Evolutionary conservation across 2,888 invertebrate genomes (phyloP).

Genomic region (Candidula unifasciata): DNA sequence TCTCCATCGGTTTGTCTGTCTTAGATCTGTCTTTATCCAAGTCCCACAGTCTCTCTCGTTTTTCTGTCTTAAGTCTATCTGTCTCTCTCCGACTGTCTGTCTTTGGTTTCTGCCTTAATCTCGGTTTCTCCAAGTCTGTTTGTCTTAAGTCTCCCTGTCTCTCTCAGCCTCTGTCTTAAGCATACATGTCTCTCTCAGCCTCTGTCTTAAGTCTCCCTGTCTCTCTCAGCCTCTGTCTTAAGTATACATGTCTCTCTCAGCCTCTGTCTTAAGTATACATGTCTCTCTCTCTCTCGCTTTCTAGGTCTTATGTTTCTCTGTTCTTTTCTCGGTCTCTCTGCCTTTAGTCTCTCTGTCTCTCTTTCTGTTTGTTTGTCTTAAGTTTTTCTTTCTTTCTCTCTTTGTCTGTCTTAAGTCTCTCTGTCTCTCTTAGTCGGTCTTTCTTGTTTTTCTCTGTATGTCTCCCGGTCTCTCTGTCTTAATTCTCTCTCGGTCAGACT

Average conservation of each 20-base stretch:
- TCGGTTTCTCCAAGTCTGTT: no score
- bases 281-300: not conserved
- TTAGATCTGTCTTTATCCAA: not conserved
- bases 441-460: not conserved
- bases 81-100: no score
- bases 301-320: not conserved
- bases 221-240: no score
- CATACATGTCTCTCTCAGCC: no score
- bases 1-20: no score
- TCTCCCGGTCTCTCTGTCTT: not conserved
- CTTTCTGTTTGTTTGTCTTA: not conserved
- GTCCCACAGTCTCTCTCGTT: not conserved
- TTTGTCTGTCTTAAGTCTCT: not conserved
- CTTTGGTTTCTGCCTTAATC: no score
- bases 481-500: no score
- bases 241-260: no score
- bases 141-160: no score
- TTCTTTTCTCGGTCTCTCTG: not conserved
- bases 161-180: no score
- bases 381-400: not conserved
- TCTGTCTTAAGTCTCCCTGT: no score
- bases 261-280: no score
- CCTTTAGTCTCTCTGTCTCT: not conserved
- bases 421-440: not conserved
- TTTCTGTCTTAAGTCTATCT: not conserved